A percentile compares a stretch with the other conserved stretches of the same genome.
Conservation (phyloP, 2,113 vertebrate species). For the Caranx melampygus region DNA sequence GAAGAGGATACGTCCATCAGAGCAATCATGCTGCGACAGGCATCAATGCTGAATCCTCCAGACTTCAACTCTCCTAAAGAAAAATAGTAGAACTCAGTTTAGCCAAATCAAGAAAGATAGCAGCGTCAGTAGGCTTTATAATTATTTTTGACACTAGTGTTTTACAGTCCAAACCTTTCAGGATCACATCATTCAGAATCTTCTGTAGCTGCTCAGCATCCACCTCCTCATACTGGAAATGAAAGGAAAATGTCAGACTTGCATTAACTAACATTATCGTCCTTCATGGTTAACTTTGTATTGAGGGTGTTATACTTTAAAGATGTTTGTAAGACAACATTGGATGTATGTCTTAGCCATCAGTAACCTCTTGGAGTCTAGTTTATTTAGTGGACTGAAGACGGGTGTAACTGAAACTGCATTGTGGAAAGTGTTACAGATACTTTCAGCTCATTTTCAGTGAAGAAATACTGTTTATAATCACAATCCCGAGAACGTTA, state of each 20-base stretch:
- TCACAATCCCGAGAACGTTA: neutral
- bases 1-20: slow-evolving; percentile 83
- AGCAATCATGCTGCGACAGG: slow-evolving; percentile 82
- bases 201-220: slow-evolving; percentile 76
- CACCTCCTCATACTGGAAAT: slow-evolving; percentile 75
- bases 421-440: neutral
- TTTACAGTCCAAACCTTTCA: slow-evolving; percentile 46
- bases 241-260: neutral
- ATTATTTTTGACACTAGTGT: neutral
- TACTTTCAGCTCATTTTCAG: neutral
- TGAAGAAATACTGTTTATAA: neutral
- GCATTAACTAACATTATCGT: neutral
- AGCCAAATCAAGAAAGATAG: neutral
- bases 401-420: neutral
- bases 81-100: neutral
- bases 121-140: too few relatives aligned
- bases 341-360: too few relatives aligned
- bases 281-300: neutral
- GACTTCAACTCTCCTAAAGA: slow-evolving; percentile 60
- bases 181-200: slow-evolving; percentile 73
- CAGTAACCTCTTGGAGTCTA: too few relatives aligned
- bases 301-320: neutral
- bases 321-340: neutral
- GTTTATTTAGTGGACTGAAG: too few relatives aligned
- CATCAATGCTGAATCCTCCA: slow-evolving; percentile 78